Base-by-base conservation (phyloP, 2,113 vertebrate genomes). In the Balaeniceps rex region DNA sequence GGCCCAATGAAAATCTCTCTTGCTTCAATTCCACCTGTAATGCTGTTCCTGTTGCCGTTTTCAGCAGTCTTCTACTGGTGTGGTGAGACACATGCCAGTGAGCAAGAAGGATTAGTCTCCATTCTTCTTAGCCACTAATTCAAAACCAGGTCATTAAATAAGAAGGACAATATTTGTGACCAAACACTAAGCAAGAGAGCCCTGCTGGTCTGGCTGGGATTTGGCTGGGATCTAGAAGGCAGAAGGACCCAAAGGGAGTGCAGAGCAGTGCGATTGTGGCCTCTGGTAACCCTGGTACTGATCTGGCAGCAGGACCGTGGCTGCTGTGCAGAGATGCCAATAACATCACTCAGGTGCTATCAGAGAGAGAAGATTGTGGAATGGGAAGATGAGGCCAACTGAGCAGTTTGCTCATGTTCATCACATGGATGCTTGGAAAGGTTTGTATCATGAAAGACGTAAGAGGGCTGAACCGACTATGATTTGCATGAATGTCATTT, bases 401-500 rank as follows among this genome's bases (percentile, higher is more conserved):
- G n/a, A 91, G 26, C 23, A 40, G 34, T 54, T 80, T 83, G 70
- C 26, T 77, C 66, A 52, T 49, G 66, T 13, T 74, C 6, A 8
- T 74, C 80, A 83, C 6, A 5, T 66, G 49, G 46, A 47, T 90
- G 42, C 28, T 83, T 84, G 83, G 77, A 89, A 93, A 75, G 55
- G 55, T 63, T 88, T 78, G 33, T 55, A 64, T 44, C 46, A 63
- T 2, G 3, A 49, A 87, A 93, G 44, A 91, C 3, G 0, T 54
- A 52, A 93, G 76, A 93, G 34, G 51, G 61, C 22, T 92, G 77
- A 87, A 75, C 89, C 64, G 82, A 68, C 74, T 66, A 46, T 81
- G n/a, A 94, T 74, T 95, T 93, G 36, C 88, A 77, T 63, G 28
- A 87, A 83, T 87, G 81, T 81, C 29, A 91, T 96, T 95, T 85